Conservation (phyloP, 2,113 vertebrate species). For the Trogon melanurus region DNA sequence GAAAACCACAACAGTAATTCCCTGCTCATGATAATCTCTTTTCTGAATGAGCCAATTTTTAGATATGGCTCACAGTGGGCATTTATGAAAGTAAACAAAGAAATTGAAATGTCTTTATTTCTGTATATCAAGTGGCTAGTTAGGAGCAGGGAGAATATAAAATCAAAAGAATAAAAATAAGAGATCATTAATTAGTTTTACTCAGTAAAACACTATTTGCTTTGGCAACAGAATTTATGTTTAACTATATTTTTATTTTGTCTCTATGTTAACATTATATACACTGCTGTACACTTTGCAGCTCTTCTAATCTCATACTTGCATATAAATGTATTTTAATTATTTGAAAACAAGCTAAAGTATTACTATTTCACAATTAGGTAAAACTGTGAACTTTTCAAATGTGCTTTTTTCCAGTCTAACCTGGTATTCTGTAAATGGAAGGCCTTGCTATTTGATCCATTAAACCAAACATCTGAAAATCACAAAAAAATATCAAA, state of each 20-base stretch:
- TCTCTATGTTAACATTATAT: not conserved
- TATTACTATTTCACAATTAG: not conserved
- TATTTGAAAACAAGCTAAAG: not conserved
- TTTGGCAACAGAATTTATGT: not conserved
- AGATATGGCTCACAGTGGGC: not conserved
- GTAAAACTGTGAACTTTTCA: not conserved
- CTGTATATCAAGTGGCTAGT: not conserved
- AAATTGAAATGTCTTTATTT: not conserved
- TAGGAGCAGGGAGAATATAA: not conserved
- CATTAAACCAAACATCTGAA: not conserved
- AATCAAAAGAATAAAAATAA: not conserved
- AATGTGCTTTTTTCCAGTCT: not conserved
- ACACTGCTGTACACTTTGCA: not conserved
- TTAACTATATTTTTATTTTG: not conserved
- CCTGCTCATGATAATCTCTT: not conserved
- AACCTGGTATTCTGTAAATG: not conserved
- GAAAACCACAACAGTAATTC: not conserved
- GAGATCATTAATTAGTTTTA: not conserved
- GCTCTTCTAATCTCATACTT: not conserved
- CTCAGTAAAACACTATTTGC: not conserved
- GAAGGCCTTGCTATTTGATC: rapidly evolving
- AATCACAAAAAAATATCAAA: not conserved
- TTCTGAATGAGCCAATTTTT: not conserved
- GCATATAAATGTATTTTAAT: not conserved
- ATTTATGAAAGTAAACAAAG: not conserved